These are phyloP conservation scores for Chromobotia macracanthus DNA, from an alignment of 2,797 vertebrate species.

Conservation along the genomic window DNA sequence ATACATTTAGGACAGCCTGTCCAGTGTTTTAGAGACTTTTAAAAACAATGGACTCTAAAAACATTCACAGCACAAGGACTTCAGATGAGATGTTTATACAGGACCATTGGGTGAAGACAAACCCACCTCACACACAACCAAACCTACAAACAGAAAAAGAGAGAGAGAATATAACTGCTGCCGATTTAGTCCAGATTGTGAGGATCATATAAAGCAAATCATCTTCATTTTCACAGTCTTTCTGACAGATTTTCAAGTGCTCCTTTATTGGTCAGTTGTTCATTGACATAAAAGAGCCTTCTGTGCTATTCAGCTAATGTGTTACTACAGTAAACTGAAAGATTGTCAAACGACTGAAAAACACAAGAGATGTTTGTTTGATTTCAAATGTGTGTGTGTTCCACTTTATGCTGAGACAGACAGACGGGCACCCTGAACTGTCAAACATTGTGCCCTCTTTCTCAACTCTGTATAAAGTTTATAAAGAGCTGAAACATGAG, in stretches of 20 bases:
- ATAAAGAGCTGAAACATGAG: constrained; percentile 2
- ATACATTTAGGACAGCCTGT: constrained; percentile 60
- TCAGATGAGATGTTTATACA: constrained; percentile 73
- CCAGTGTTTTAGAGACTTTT: constrained; percentile 74
- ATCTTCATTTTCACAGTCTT: no score
- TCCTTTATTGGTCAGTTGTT: no score
- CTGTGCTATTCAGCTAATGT: no score
- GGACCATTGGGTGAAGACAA: constrained; percentile 71
- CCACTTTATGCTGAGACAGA: constrained; percentile 1
- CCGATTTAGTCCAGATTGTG: no score
- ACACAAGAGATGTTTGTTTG: constrained; percentile 3
- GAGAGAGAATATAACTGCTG: no score
- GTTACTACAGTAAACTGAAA: constrained; percentile 63
- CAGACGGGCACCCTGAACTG: constrained; percentile 8
- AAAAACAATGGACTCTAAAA: constrained; percentile 73
- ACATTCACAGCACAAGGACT: constrained; percentile 52
- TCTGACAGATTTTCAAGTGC: no score
- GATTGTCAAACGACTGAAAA: background rate
- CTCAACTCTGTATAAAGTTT: constrained; percentile 10
- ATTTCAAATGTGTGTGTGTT: background rate
- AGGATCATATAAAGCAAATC: no score
- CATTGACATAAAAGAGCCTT: no score
- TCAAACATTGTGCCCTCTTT: background rate
- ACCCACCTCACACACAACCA: constrained; percentile 74
- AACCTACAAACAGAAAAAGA: constrained; percentile 83